phyloP scores from a whole-genome alignment of 2,113 vertebrate species.

The Psophia crepitans region DNA sequence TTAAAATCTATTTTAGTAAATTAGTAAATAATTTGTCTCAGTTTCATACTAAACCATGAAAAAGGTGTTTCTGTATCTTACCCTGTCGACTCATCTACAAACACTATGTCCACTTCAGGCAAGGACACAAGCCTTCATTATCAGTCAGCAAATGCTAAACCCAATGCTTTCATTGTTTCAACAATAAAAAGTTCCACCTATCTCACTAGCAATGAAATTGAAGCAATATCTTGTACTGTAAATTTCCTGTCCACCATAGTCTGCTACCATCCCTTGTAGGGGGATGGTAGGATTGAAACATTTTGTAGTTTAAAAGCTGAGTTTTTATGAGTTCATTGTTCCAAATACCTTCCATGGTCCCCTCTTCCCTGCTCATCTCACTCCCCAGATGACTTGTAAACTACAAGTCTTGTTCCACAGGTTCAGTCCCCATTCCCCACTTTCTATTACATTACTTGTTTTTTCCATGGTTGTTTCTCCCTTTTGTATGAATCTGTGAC shows the following conservation, averaged over 20 bases:
- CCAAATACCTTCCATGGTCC: background rate
- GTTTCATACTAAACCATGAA: background rate
- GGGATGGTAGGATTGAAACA: background rate
- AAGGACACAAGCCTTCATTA: background rate
- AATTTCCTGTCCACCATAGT: background rate
- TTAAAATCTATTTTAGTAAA: background rate
- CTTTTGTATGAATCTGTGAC: conserved; percentile 32
- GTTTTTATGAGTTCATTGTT: background rate
- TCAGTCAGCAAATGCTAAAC: background rate
- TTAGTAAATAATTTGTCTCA: background rate
- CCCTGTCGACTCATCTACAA: background rate
- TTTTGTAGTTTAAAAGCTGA: background rate
- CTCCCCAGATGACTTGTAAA: conserved; percentile 33
- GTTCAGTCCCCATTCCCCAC: conserved; percentile 43
- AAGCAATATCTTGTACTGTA: background rate
- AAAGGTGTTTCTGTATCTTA: background rate
- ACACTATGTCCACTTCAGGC: background rate
- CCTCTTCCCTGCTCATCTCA: background rate
- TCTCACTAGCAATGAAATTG: background rate
- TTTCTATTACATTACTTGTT: conserved; percentile 19
- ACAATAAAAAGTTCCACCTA: background rate
- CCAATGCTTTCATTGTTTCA: background rate
- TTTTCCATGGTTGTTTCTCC: background rate
- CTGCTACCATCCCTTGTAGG: background rate
- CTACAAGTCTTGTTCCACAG: conserved; percentile 37